Conservation (phyloP, 2,888 invertebrate species). For the Andrena flavipes region DNA sequence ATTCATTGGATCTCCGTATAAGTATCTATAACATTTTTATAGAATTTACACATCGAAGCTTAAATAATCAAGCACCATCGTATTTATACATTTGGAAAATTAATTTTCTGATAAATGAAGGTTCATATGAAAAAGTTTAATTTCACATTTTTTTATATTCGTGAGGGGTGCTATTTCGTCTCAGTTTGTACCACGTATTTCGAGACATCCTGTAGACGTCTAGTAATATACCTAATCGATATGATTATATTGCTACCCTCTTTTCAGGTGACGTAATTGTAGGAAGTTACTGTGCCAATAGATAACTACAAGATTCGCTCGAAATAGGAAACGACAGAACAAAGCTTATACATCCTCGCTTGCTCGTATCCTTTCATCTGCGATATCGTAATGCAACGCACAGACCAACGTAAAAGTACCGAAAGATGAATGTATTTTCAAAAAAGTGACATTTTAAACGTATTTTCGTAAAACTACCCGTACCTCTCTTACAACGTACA, state of each 20-base stretch:
- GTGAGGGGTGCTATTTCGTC: too few species aligned
- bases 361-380: conserved; percentile 5
- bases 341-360: conserved; percentile 14
- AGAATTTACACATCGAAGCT: too few species aligned
- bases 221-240: neutral
- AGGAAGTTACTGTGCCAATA: conserved; percentile 9
- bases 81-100: neutral
- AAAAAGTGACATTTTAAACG: conserved; percentile 37
- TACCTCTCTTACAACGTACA: conserved; percentile 31
- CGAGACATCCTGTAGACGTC: neutral
- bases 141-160: too few species aligned
- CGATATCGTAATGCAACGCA: conserved; percentile 18
- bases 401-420: conserved; percentile 33
- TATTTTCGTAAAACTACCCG: conserved; percentile 67
- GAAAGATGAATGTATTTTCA: conserved; percentile 54
- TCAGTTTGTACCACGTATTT: neutral
- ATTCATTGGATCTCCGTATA: too few species aligned
- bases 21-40: too few species aligned
- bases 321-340: neutral
- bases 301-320: conserved; percentile 1
- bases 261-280: conserved; percentile 30
- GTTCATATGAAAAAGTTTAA: too few species aligned
- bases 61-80: neutral
- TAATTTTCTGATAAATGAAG: too few species aligned
- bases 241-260: neutral